Base-by-base conservation (phyloP, 92 coral and sea anemone genomes). In the Montipora capitata region DNA sequence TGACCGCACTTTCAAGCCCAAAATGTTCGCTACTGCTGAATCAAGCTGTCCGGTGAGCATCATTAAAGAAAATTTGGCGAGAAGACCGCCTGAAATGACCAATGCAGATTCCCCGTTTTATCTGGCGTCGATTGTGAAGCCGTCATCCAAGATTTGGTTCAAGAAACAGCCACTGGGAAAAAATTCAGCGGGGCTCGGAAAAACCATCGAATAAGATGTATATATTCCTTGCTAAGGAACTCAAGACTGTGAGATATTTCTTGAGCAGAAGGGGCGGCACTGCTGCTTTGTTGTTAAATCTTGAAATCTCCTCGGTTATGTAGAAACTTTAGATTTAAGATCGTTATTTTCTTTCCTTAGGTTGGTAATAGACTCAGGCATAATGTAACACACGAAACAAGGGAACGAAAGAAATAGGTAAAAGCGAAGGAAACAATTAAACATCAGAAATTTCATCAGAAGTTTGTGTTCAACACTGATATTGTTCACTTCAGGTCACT, bases 191-290 rank as follows among this genome's bases (percentile, higher is more conserved):
- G n/a, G n/a, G 27, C 27, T 20, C 27, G 27, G 4, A n/a, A n/a
- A n/a, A n/a, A n/a, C n/a, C n/a, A n/a, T n/a, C 14, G 54, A 76
- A 52, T 8, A 18, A 16, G 74, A 6, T 44, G 4, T 3, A 3
- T 6, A 44, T 44, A 44, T 44, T 44, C 49, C 49, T 44, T 44
- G 49, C 40, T 4, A 14, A 68, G 74, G 74, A 68, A 68, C 6
- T 68, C 74, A 68, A 68, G 74, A 40, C 74, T 68, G 74, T n/a
- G 74, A 68, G 74, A 68, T 14, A 3, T 10, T 10, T 68, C 40
- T 68, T 68, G 8, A 68, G 74, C 74, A 68, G 74, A 68, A 68
- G 81, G 15, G 81, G 81, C 68, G 77, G 81, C 48, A 76, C 68
- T 76, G 81, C 48, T 76, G 42, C 68, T 54, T 44, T 44, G 49